These are phyloP conservation scores for Spheniscus humboldti DNA, from an alignment of 2,797 vertebrate genomes.

Conservation along the genomic window DNA sequence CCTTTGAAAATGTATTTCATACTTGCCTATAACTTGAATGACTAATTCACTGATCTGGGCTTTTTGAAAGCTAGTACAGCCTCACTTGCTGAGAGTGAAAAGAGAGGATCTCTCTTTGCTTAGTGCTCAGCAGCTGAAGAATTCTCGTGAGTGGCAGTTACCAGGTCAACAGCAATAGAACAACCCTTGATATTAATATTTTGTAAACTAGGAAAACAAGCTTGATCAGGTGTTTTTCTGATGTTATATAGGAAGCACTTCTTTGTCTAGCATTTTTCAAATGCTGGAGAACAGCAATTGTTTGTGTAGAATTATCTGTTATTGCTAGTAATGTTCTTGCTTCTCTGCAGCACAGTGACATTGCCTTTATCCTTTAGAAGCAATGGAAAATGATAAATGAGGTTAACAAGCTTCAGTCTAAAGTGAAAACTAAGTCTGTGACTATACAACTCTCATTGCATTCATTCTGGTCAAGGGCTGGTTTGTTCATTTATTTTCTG, in stretches of 20 bases:
- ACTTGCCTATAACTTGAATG: background rate
- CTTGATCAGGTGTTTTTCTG: accelerated
- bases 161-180: background rate
- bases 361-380: background rate
- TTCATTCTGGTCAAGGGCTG: background rate
- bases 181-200: background rate
- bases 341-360: background rate
- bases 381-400: background rate
- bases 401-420: background rate
- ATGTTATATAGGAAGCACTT: background rate
- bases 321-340: background rate
- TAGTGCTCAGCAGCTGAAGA: background rate
- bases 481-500: constrained; percentile 1
- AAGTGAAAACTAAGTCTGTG: background rate
- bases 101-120: background rate
- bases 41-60: background rate
- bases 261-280: background rate
- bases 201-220: background rate
- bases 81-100: background rate
- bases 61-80: background rate
- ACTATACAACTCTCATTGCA: background rate
- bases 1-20: background rate
- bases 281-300: background rate
- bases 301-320: background rate
- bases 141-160: background rate